These are phyloP conservation scores for Endomychus coccineus DNA, from an alignment of 2,888 invertebrate genomes.

Conservation along the genomic window DNA sequence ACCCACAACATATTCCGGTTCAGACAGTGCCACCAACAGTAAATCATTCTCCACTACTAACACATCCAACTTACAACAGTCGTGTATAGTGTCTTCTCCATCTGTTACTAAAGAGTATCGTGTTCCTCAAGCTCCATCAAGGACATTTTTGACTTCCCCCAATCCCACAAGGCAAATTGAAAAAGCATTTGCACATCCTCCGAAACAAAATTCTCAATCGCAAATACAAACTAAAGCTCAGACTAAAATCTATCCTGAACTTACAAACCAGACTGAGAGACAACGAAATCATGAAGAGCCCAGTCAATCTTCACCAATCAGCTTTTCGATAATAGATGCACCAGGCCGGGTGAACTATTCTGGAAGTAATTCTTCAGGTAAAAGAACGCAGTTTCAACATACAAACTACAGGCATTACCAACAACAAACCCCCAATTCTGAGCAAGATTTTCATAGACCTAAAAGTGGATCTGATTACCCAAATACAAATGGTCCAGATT, in stretches of 20 bases:
- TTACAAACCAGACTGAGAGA: constrained; percentile 42
- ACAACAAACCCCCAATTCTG: constrained; percentile 45
- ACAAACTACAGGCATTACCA: constrained; percentile 53
- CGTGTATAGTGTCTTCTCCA: constrained; percentile 64
- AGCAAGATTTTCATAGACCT: constrained; percentile 51
- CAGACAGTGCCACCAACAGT: constrained; percentile 41
- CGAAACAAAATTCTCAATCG: constrained; percentile 48
- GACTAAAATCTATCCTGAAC: constrained; percentile 69
- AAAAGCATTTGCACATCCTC: constrained; percentile 34
- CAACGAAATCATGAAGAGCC: constrained; percentile 43
- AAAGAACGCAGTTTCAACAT: constrained; percentile 51
- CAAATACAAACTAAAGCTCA: constrained; percentile 68
- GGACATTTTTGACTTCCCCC: constrained; percentile 40
- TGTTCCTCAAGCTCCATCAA: constrained; percentile 50
- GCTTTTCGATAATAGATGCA: constrained; percentile 65
- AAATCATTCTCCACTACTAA: constrained; percentile 38
- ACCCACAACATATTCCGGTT: constrained; percentile 52
- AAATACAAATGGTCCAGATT: constrained; percentile 47
- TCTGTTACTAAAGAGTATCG: constrained; percentile 56
- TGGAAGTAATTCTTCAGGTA: constrained; percentile 48
- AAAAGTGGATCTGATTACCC: constrained; percentile 47
- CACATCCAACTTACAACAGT: constrained; percentile 56
- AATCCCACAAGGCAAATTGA: constrained; percentile 42
- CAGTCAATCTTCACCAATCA: constrained; percentile 64
- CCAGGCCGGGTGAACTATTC: constrained; percentile 57